Evolutionary conservation across 1,140 invertebrate genomes (phyloP), one percentile per base, ranked within the genome.

Genomic region (Latrodectus geometricus): DNA sequence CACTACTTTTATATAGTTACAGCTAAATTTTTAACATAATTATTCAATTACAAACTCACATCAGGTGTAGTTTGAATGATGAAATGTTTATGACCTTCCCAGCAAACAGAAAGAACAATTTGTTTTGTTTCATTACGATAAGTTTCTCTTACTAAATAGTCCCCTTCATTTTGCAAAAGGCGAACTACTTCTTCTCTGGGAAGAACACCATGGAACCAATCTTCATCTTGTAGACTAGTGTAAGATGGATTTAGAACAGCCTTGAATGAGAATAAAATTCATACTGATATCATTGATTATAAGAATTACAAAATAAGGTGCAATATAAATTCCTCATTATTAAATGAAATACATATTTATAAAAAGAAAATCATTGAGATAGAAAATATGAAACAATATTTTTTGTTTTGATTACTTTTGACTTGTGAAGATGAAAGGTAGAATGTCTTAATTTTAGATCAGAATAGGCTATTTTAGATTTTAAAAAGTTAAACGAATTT

Each of bases 161-260:
- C 97, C 0, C 97, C 97, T 89, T 99, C 96, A 73, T 94, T 94
- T 15, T 94, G 94, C 23, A 99, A 92, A 17, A 99, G 92, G 86
- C 97, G 92, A 15, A 98, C 97, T 4, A 99, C 97, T 92, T 99
- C 97, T 91, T 99, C 97, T 69, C 98, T 92, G 0, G 98, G 98
- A 54, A 99, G 90, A 4, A 99, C 97, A 8, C 98, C 98, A 90
- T 99, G 98, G 91, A 99, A 99, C 97, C 97, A 99, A 91, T 97
- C 96, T 91, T 98, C 96, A 87, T 97, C 96, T 80, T 89, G 79
- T 54, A 88, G 81, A 65, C 83, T 87, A 21, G 50, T 82, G 50
- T 88, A 86, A 12, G 84, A 81, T 12, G 78, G 86, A 87, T 87
- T 87, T 70, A 87, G 23, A 73, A 73, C 17, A 50, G 54, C 72